Percentiles rank a stretch among this genome's conserved stretches.
Conservation (phyloP, 2,888 invertebrate genomes). For the Ecliptopera silaceata region DNA sequence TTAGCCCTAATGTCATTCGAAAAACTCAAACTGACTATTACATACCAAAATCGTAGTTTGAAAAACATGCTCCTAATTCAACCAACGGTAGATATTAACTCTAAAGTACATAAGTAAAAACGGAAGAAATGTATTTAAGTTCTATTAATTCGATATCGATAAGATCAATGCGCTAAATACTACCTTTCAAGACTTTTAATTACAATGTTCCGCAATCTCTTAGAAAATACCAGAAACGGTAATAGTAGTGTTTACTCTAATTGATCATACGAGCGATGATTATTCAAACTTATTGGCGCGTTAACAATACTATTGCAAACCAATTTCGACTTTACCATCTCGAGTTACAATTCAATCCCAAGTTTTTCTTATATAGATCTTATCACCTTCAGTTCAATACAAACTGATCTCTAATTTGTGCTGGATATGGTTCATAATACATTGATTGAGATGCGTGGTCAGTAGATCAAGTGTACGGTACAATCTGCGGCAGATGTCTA, state of each 20-base stretch:
- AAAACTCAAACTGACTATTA: no score
- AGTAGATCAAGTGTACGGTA: constrained; percentile 60
- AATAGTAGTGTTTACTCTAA: constrained; percentile 39
- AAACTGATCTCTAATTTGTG: constrained; percentile 24
- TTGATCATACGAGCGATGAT: constrained; percentile 36
- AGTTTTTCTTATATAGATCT: constrained; percentile 9
- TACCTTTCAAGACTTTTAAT: constrained; percentile 25
- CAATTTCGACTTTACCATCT: constrained; percentile 16
- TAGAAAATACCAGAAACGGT: constrained; percentile 37
- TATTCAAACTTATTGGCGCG: constrained; percentile 36
- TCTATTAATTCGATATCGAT: constrained; percentile 13
- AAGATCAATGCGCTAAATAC: constrained; percentile 31
- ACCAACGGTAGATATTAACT: not conserved
- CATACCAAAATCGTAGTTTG: not conserved
- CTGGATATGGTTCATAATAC: constrained; percentile 27
- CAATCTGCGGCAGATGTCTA: constrained; percentile 49
- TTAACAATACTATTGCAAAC: constrained; percentile 20
- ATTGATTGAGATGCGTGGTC: constrained; percentile 42
- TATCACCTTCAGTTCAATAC: constrained; percentile 13
- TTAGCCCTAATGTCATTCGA: not conserved
- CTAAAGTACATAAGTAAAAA: constrained; percentile 1
- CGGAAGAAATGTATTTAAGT: not conserved
- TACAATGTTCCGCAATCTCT: constrained; percentile 31
- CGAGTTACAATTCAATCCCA: constrained; percentile 22
- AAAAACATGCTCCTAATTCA: not conserved